These are phyloP conservation scores for Paedocypris micromegethes DNA, from an alignment of 2,797 vertebrate species.

Conservation along the genomic window DNA sequence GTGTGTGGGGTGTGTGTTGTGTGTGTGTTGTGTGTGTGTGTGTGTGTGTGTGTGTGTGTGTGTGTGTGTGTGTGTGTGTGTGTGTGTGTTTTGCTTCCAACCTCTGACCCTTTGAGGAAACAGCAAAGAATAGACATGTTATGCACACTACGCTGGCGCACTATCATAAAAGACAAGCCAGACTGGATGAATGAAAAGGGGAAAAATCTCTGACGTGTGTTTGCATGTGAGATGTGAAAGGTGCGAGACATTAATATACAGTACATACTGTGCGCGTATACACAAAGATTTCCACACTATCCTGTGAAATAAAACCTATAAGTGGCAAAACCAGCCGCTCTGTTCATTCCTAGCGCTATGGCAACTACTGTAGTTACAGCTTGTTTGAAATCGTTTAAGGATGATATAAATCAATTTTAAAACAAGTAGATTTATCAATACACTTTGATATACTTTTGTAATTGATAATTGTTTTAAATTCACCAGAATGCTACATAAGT, in stretches of 20 bases:
- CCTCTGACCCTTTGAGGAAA: slow-evolving; percentile 79
- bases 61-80: slow-evolving; percentile 29
- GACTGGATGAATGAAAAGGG: slow-evolving; percentile 7
- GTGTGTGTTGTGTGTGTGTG: slow-evolving; percentile 63
- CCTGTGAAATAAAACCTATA: no score
- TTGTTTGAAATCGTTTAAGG: no score
- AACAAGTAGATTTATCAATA: no score
- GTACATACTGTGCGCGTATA: background rate
- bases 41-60: slow-evolving; percentile 31
- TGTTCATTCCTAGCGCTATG: no score
- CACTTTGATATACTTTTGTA: no score
- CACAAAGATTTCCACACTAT: no score
- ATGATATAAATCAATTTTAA: no score
- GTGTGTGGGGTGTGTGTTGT: slow-evolving; percentile 15
- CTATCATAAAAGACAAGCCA: slow-evolving; percentile 52
- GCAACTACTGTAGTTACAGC: no score
- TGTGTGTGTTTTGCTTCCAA: slow-evolving; percentile 72
- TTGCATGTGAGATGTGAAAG: background rate
- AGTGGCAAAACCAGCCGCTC: no score
- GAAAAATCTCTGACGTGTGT: background rate
- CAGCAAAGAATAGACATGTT: slow-evolving; percentile 76
- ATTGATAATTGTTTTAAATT: no score
- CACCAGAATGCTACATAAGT: no score
- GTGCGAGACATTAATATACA: no score
- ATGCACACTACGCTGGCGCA: slow-evolving; percentile 71